These are phyloP conservation scores for Proterorhinus semilunaris DNA, from an alignment of 2,113 vertebrate genomes.

Conservation along the genomic window DNA sequence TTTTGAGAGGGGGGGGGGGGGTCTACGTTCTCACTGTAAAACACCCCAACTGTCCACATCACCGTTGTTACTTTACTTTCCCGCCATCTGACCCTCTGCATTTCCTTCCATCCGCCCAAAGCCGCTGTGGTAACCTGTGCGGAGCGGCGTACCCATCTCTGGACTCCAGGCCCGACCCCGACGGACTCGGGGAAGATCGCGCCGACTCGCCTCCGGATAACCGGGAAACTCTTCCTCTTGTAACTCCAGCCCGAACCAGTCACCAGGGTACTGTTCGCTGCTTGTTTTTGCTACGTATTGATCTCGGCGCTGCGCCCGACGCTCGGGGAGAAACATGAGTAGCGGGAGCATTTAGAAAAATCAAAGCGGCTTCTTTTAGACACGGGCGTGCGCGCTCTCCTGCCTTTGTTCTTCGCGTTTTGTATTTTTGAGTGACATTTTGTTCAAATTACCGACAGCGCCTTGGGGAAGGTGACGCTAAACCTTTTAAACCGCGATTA, in stretches of 20 bases:
- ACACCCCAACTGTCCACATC: too few species aligned
- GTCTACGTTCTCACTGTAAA: too few species aligned
- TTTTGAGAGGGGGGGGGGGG: too few species aligned
- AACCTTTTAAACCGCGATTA: conserved; percentile 59
- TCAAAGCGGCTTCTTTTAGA: conserved; percentile 59
- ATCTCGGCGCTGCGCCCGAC: conserved; percentile 65
- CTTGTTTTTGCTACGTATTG: conserved; percentile 71
- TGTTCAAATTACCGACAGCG: conserved; percentile 61
- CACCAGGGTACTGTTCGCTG: conserved; percentile 64
- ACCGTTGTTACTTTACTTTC: too few species aligned
- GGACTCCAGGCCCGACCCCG: too few species aligned
- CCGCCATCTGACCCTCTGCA: too few species aligned
- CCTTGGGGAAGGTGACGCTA: conserved; percentile 53
- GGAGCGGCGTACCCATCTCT: too few species aligned
- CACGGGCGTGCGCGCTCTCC: conserved; percentile 28
- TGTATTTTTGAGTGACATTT: conserved; percentile 63
- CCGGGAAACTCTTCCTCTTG: conserved; percentile 33
- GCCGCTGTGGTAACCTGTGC: too few species aligned
- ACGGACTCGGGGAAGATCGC: too few species aligned
- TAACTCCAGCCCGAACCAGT: conserved; percentile 51
- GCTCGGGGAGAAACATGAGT: conserved; percentile 59
- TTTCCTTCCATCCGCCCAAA: too few species aligned
- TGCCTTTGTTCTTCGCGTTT: conserved; percentile 35
- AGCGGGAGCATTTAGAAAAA: conserved; percentile 65
- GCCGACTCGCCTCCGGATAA: conserved; percentile 18